Conservation (phyloP, 2,797 vertebrate genomes). For the Rhinogobio ventralis region DNA sequence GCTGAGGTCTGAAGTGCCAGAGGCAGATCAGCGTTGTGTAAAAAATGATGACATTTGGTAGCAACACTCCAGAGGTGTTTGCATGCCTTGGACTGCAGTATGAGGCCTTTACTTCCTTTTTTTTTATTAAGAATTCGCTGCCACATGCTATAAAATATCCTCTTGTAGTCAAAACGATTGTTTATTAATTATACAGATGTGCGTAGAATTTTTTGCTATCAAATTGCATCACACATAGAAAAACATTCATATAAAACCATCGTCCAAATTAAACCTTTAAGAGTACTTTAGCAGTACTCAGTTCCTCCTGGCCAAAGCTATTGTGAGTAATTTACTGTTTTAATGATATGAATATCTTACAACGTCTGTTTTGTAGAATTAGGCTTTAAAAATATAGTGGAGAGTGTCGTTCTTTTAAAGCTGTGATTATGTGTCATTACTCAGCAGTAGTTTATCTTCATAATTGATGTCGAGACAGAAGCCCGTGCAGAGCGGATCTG, state of each 20-base stretch:
- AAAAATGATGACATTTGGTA: slow-evolving; percentile 50
- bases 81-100: not conserved
- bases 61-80: slow-evolving; percentile 39
- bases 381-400: slow-evolving; percentile 33
- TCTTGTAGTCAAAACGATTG: not conserved
- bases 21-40: slow-evolving; percentile 27
- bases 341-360: slow-evolving; percentile 31
- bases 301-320: not conserved
- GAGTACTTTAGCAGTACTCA: not conserved
- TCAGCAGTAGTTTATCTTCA: slow-evolving; percentile 55
- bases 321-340: slow-evolving; percentile 33
- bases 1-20: slow-evolving; percentile 14
- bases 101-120: slow-evolving; percentile 17
- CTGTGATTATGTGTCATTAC: slow-evolving; percentile 60
- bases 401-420: slow-evolving; percentile 39
- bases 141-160: not conserved
- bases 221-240: slow-evolving; percentile 8
- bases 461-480: slow-evolving; percentile 47
- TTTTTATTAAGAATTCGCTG: slow-evolving; percentile 2
- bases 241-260: not conserved
- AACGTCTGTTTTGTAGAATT: slow-evolving; percentile 24
- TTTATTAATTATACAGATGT: slow-evolving; percentile 19
- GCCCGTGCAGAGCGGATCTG: slow-evolving; percentile 19
- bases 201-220: not conserved
- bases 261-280: not conserved